These are phyloP conservation scores for Vultur gryphus DNA, from an alignment of 2,797 vertebrate genomes.

Conservation along the genomic window DNA sequence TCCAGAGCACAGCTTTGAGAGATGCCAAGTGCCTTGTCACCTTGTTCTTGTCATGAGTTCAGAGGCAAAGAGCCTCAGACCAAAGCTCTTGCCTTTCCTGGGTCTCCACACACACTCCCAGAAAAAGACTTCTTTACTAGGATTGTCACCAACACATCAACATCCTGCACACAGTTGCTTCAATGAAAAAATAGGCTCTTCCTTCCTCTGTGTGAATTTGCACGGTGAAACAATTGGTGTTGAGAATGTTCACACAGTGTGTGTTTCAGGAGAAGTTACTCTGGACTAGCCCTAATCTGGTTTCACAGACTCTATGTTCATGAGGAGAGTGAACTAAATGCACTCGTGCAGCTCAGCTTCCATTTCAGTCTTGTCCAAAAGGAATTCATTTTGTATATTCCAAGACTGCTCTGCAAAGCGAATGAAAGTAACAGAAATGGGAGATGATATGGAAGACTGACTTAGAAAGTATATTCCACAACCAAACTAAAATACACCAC, in stretches of 20 bases:
- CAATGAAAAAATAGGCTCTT: background rate
- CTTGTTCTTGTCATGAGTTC: background rate
- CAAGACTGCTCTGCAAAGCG: background rate
- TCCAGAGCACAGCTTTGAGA: background rate
- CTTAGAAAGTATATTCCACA: background rate
- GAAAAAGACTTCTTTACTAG: background rate
- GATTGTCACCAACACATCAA: background rate
- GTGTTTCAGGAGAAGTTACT: background rate
- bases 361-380: background rate
- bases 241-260: background rate
- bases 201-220: background rate
- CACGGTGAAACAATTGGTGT: background rate
- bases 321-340: background rate
- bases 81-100: background rate
- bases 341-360: background rate
- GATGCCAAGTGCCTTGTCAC: background rate
- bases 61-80: background rate
- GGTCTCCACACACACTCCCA: background rate
- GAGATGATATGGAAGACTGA: background rate
- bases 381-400: background rate
- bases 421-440: background rate
- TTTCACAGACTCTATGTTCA: background rate
- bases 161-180: background rate
- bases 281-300: background rate
- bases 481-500: background rate